Conservation (phyloP, 2,113 vertebrate genomes). For the Micronycteris hirsuta region DNA sequence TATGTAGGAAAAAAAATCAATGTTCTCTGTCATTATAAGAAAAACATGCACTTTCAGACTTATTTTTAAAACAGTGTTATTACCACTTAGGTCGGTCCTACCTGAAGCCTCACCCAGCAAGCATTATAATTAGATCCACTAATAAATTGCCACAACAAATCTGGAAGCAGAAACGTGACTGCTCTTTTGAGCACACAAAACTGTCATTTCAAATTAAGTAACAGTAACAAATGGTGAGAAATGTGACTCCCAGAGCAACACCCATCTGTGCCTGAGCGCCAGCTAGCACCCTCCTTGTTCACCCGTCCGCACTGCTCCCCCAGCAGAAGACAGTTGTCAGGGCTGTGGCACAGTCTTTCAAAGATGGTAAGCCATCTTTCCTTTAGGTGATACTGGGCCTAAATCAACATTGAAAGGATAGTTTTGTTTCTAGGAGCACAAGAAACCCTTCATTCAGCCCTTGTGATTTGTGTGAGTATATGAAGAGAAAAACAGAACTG, state of each 20-base stretch:
- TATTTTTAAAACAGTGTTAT: background rate
- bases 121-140: constrained; percentile 25
- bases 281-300: background rate
- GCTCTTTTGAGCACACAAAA: constrained; percentile 43
- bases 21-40: background rate
- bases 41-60: background rate
- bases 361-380: background rate
- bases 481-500: background rate
- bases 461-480: background rate
- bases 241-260: background rate
- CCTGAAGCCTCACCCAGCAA: background rate
- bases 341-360: background rate
- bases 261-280: background rate
- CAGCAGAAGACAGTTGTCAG: no score
- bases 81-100: background rate
- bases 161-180: constrained; percentile 35
- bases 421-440: background rate
- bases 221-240: constrained; percentile 47
- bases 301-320: rapidly evolving
- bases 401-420: background rate
- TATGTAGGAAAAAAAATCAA: background rate
- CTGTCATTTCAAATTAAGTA: constrained; percentile 56
- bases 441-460: background rate
- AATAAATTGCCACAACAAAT: constrained; percentile 29
- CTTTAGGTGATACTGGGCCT: background rate